These are phyloP conservation scores for Sminthurinus signatus DNA, from an alignment of 1,140 invertebrate species.

Conservation along the genomic window DNA sequence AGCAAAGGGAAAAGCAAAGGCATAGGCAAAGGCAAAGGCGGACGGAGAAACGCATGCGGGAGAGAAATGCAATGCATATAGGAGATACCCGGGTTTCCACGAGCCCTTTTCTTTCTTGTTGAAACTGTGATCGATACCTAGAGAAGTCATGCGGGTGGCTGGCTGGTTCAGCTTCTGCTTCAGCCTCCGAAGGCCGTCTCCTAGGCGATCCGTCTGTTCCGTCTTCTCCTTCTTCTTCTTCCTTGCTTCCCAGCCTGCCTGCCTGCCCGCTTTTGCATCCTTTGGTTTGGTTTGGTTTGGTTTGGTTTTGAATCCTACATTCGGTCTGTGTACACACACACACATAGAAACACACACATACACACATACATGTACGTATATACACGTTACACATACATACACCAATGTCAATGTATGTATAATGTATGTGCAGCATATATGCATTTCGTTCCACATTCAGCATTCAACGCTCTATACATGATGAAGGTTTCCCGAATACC, in stretches of 20 bases:
- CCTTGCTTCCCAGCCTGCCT: not conserved
- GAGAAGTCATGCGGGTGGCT: slow-evolving; percentile 38
- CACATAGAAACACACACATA: not conserved
- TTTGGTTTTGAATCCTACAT: not conserved
- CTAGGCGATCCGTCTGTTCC: slow-evolving; percentile 29
- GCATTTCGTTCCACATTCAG: too few species aligned
- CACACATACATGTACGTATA: too few species aligned
- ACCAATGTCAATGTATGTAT: too few species aligned
- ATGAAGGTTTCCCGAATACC: too few species aligned
- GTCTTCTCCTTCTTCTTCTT: slow-evolving; percentile 11
- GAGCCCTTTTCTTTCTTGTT: slow-evolving; percentile 6
- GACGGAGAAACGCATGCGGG: slow-evolving; percentile 10
- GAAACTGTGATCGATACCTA: slow-evolving; percentile 39
- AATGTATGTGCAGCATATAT: too few species aligned
- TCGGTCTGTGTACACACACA: not conserved
- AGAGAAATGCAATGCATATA: slow-evolving; percentile 4
- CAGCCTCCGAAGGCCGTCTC: slow-evolving; percentile 42
- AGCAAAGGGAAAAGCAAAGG: too few species aligned
- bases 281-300: not conserved
- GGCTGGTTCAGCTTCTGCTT: slow-evolving; percentile 8
- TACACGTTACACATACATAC: too few species aligned
- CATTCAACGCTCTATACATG: too few species aligned
- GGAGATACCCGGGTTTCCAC: slow-evolving; percentile 10
- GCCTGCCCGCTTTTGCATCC: not conserved
- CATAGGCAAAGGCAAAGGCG: not conserved